Evolutionary conservation across 2,113 vertebrate genomes (phyloP).

Genomic region (Morone chrysops): DNA sequence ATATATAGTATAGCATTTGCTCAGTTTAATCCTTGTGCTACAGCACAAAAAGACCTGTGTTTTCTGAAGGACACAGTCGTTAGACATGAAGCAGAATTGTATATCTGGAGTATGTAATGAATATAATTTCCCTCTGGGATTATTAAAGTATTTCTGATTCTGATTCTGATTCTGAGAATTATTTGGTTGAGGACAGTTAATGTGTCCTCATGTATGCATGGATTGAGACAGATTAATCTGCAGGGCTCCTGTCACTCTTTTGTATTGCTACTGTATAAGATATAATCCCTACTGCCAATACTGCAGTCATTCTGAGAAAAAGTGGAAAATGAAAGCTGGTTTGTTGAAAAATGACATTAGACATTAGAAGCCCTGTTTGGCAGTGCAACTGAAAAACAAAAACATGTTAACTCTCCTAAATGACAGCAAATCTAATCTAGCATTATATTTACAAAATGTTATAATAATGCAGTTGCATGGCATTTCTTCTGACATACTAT

Average conservation of each 20-base stretch:
- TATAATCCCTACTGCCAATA: constrained; percentile 41
- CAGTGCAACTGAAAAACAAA: not conserved
- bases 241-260: constrained; percentile 15
- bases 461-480: no score
- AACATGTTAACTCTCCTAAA: not conserved
- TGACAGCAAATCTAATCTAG: no score
- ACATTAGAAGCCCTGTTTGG: not conserved
- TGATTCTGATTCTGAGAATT: no score
- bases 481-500: no score
- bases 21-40: constrained; percentile 16
- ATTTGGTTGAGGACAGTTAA: constrained; percentile 16
- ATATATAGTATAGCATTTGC: constrained; percentile 9
- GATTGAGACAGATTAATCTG: constrained; percentile 49
- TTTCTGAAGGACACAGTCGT: constrained; percentile 2
- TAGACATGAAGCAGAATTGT: constrained; percentile 7
- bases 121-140: no score
- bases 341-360: constrained; percentile 8
- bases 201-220: constrained; percentile 29
- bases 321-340: not conserved
- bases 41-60: not conserved
- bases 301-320: not conserved
- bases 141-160: no score
- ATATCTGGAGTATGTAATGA: no score
- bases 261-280: constrained; percentile 7
- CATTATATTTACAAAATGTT: no score